Base-by-base conservation (phyloP, 2,888 invertebrate species). In the Leucozona laternaria region DNA sequence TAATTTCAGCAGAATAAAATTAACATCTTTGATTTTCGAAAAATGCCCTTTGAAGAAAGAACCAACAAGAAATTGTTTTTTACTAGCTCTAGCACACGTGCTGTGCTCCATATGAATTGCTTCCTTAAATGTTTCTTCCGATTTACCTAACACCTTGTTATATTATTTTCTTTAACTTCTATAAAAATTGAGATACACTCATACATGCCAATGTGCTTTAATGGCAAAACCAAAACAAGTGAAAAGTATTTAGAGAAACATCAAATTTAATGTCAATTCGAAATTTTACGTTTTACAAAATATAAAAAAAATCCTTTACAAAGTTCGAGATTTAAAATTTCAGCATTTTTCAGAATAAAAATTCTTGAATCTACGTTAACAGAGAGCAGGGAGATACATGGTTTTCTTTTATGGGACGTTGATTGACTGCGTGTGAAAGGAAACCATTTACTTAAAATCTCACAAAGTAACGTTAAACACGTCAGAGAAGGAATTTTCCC, bases 361-460 rank as follows among this genome's bases (percentile, higher is more conserved):
- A 43, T 43, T n/a, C n/a, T 43, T n/a, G 6, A 7, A n/a, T 2
- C 7, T 43, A n/a, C 15, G 0, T 5, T 43, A n/a, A 43, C n/a
- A 0, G 6, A n/a, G 43, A 2, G n/a, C n/a, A 43, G 43, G 43
- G 7, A 43, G 4, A 31, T 37, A 3, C 7, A n/a, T n/a, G n/a
- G 7, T n/a, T 43, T 43, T 20, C 37, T 48, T 48, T 48, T 48
- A 48, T 48, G 20, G 20, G 11, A 20, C 10, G 11, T 48, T 48
- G 17, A 48, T 48, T 48, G 17, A 43, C 20, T 48, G 20, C 20
- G 48, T 20, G 20, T 2, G 10, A 48, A 20, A 10, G 48, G 48
- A 48, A 48, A 20, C 48, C 48, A 48, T 48, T 48, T 48, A 48
- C 48, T 48, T 48, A 20, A 48, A 20, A 20, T 20, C 20, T 48